phyloP scores from a whole-genome alignment of 2,797 vertebrate species.

The Gobio occitaniae region DNA sequence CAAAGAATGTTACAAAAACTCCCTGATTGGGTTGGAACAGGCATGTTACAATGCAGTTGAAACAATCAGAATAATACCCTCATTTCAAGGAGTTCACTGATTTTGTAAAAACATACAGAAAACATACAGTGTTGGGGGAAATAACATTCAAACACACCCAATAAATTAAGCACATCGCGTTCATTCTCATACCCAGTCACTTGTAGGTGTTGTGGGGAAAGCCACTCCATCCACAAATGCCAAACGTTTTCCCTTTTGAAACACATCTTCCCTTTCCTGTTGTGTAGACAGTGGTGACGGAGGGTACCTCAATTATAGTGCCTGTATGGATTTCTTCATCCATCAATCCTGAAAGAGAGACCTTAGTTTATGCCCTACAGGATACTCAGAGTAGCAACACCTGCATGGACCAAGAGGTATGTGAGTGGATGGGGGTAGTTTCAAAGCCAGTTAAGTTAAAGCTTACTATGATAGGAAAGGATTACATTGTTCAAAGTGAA shows the following conservation, averaged over 20 bases:
- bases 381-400: slow-evolving; percentile 50
- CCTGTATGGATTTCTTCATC: slow-evolving; percentile 47
- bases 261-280: background rate
- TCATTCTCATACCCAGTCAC: background rate
- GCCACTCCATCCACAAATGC: background rate
- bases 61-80: slow-evolving; percentile 29
- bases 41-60: slow-evolving; percentile 32
- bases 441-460: slow-evolving; percentile 50
- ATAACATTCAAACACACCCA: background rate
- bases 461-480: slow-evolving; percentile 49
- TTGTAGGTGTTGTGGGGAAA: slow-evolving; percentile 2
- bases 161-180: background rate
- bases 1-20: slow-evolving; percentile 42
- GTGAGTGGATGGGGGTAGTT: background rate
- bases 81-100: slow-evolving; percentile 42
- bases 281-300: slow-evolving; percentile 15
- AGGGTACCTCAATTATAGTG: slow-evolving; percentile 52
- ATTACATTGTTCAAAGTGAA: background rate
- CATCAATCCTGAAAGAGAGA: slow-evolving; percentile 19
- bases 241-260: background rate
- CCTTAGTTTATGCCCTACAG: slow-evolving; percentile 32
- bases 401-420: slow-evolving; percentile 47
- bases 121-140: background rate
- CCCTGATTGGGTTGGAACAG: slow-evolving; percentile 44
- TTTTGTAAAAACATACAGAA: background rate